Conservation (phyloP, 1,140 invertebrate genomes). For the Thrips palmi region DNA sequence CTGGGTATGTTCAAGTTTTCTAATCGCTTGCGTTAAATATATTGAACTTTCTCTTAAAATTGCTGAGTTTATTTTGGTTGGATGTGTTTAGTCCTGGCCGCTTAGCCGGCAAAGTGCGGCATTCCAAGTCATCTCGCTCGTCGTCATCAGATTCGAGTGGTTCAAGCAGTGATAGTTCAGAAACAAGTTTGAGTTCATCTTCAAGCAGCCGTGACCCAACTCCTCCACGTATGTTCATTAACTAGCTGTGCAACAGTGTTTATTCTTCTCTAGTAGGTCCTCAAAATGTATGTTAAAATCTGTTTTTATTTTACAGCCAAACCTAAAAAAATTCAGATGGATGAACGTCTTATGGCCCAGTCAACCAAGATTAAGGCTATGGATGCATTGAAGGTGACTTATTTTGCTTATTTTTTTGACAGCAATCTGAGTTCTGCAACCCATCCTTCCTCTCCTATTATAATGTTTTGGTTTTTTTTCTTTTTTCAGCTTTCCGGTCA, state of each 20-base stretch:
- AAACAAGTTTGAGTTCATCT: constrained; percentile 25
- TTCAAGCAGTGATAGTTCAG: constrained; percentile 29
- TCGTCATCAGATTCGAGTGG: constrained; percentile 25
- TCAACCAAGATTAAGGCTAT: constrained; percentile 25
- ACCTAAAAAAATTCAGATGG: constrained; percentile 28
- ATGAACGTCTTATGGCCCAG: constrained; percentile 21
- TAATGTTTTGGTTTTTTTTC: neutral
- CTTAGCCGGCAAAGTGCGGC: no score
- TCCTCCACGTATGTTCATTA: constrained; percentile 8
- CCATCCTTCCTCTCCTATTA: neutral
- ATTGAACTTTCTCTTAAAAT: no score
- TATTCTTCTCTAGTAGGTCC: neutral
- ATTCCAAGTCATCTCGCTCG: constrained; percentile 12
- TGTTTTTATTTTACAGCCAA: constrained; percentile 12
- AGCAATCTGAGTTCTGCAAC: neutral
- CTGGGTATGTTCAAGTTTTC: no score
- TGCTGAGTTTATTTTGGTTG: no score
- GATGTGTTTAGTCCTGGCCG: no score
- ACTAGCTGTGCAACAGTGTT: neutral
- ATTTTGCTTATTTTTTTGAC: constrained; percentile 4
- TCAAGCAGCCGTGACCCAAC: constrained; percentile 29
- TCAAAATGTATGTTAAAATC: no score
- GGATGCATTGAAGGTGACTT: constrained; percentile 27
- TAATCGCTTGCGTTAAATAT: no score
- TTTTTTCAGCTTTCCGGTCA: constrained; percentile 26